Base-by-base conservation (phyloP, 2,888 invertebrate genomes). In the Tanypteryx hageni region DNA sequence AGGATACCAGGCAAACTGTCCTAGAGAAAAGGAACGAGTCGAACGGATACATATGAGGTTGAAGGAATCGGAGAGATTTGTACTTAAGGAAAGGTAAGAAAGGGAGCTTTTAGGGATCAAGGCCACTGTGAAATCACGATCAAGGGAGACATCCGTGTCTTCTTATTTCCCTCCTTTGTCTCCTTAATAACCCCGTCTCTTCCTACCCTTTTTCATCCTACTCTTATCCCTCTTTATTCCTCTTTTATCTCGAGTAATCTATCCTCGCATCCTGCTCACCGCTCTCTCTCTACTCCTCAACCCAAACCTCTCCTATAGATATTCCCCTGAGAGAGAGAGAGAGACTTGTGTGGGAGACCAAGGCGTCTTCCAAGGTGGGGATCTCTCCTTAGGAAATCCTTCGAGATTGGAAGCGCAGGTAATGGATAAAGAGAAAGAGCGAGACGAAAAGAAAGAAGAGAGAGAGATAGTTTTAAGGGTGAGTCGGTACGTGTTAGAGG, bases 151-250 rank as follows among this genome's bases (percentile, higher is more conserved):
- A 44, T 44, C 44, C 44, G 1, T 76, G 14, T 22, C 27, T 76
- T 10, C 76, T 22, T 27, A 68, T 27, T 14, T 27, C 27, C 76
- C 0, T 68, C 1, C 27, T 18, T 27, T 10, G 22, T n/a, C n/a
- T n/a, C 11, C 27, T 22, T 76, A 76, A 76, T 76, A 76, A 76
- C 76, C 22, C 76, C 22, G 27, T 44, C 44, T 44, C 44, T 76
- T 22, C 76, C 22, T 76, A 76, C 10, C 76, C 22, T 76, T 76
- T 22, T 22, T 76, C 13, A 76, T 76, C 27, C 76, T 22, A 11
- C 76, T 22, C 76, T 76, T 76, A 76, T 76, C 76, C 76, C 76
- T 76, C 76, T 76, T 76, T 76, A 76, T 22, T 76, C 76, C 76
- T 22, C 76, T 27, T 27, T 76, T 76, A 76, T 76, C 76, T 76